These are phyloP conservation scores for Scomber japonicus DNA, from an alignment of 2,113 vertebrate genomes.

Conservation along the genomic window DNA sequence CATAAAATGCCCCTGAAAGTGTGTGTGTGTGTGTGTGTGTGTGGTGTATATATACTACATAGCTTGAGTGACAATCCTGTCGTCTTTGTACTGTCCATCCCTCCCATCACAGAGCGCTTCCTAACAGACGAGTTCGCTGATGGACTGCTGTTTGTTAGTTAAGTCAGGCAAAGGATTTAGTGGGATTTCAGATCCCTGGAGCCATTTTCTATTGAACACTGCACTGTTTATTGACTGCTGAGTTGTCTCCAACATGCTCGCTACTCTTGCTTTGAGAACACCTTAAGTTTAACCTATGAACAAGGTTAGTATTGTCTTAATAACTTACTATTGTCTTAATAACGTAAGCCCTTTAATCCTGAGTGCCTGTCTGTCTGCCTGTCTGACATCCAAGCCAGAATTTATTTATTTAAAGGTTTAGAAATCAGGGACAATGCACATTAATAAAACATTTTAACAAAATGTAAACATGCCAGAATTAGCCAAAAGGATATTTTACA, in stretches of 20 bases:
- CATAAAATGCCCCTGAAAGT: background rate
- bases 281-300: constrained; percentile 12
- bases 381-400: no score
- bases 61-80: background rate
- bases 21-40: background rate
- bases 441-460: no score
- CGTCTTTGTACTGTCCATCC: constrained; percentile 17
- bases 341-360: no score
- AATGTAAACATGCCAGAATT: no score
- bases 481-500: no score
- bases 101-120: constrained; percentile 25
- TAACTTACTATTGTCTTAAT: no score
- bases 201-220: constrained; percentile 32
- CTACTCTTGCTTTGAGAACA: constrained; percentile 20
- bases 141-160: constrained; percentile 44
- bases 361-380: no score
- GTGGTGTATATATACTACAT: background rate
- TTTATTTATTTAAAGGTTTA: no score
- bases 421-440: no score
- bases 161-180: constrained; percentile 31
- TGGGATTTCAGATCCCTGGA: constrained; percentile 37
- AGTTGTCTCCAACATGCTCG: constrained; percentile 16
- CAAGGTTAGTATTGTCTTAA: background rate
- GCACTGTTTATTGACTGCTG: constrained; percentile 31
- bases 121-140: constrained; percentile 41